Evolutionary conservation across 2,113 vertebrate genomes (phyloP), one percentile per base, ranked within the genome.

Genomic region (Oryzias curvinotus): DNA sequence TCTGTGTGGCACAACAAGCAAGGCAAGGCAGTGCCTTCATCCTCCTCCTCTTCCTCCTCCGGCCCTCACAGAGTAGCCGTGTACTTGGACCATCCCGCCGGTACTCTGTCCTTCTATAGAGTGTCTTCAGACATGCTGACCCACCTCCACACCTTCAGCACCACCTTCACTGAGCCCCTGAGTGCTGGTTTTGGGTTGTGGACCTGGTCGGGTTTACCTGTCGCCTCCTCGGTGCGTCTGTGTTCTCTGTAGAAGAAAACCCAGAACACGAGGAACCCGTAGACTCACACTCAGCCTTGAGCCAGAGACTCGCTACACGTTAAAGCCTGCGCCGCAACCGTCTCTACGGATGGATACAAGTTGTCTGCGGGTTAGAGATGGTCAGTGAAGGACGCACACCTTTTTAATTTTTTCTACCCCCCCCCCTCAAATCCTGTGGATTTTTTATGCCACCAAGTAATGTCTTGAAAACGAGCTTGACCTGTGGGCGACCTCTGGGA

Each of bases 101-200:
- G 67, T 15, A 70, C 41, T 17, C 36, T 70, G 52, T 70, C 67
- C 18, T 70, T 70, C 26, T 70, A 56, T 36, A 62, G 67, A 16
- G 58, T 62, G 8, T 70, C 58, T 12, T 62, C 46, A 5, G 67
- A 70, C 50, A 18, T 17, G 3, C 21, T 53, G 28, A 60, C 26
- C 57, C 65, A 60, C 44, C 50, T 68, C 65, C 58, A 56, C 59
- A 70, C 59, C 30, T 69, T 69, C 58, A 48, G 17, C 52, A 56
- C 67, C n/a, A 50, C n/a, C 4, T 68, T 68, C 36, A 41, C 36
- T 3, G 57, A 69, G 23, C 51, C 57, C 30, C 51, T 69, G 7
- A 55, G 56, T 45, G 30, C 58, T 30, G 67, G 67, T 14, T 70
- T 70, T 45, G 67, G 59, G 18, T 21, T 70, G 52, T 70, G 67